These are phyloP conservation scores for Himalopsyche tibetana DNA, from an alignment of 2,888 invertebrate genomes.

Conservation along the genomic window DNA sequence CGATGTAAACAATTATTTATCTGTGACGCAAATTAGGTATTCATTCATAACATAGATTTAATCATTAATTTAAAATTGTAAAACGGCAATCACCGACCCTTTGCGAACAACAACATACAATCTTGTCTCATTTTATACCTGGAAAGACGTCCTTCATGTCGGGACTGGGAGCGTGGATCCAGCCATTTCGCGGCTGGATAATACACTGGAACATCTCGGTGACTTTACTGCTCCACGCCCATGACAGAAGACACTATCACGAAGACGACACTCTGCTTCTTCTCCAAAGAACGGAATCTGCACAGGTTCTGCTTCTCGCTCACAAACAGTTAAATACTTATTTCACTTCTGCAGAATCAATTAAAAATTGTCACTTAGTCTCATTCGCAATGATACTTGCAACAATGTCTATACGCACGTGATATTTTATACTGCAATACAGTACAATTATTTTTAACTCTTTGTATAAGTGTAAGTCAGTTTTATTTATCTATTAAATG, in stretches of 20 bases:
- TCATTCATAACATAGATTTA: too few relatives aligned
- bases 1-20: too few relatives aligned
- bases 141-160: constrained; percentile 85
- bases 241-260: constrained; percentile 47
- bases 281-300: not conserved
- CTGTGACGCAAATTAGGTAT: too few relatives aligned
- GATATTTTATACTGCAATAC: not conserved
- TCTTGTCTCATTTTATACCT: constrained; percentile 76
- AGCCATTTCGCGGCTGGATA: constrained; percentile 87
- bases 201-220: constrained; percentile 87
- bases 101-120: too few relatives aligned
- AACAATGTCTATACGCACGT: not conserved
- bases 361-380: not conserved
- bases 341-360: constrained; percentile 16
- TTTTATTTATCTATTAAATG: too few relatives aligned
- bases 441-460: not conserved
- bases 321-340: not conserved
- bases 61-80: too few relatives aligned
- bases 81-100: too few relatives aligned
- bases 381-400: not conserved
- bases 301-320: not conserved
- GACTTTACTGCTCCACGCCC: constrained; percentile 48
- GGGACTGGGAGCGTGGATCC: constrained; percentile 83
- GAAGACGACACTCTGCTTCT: not conserved
- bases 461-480: not conserved